Evolutionary conservation across 2,113 vertebrate species (phyloP), one percentile per base, ranked within the genome.

Genomic region (Zosterops pallidus): DNA sequence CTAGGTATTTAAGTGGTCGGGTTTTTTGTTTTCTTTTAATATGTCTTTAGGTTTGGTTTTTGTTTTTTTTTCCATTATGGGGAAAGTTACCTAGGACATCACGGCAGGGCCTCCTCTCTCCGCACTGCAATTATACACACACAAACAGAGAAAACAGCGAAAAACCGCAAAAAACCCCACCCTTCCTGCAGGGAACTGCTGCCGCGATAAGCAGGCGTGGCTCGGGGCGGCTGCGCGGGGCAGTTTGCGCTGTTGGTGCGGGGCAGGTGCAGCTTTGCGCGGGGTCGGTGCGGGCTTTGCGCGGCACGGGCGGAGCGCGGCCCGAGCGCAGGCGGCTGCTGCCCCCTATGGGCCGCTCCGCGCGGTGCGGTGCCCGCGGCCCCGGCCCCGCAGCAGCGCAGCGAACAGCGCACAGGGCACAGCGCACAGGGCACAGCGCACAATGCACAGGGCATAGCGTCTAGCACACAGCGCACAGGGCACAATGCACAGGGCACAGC

Each of bases 331-430:
- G 98, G 97, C 72, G 97, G 97, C 98, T 98, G 98, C 98, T 99
- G 98, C 99, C 99, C 99, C 98, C 99, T 98, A 92, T 98, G 97
- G 99, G 98, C 91, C 10, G 33, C 10, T 11, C 26, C 8, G 11
- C 17, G 68, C 28, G 46, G 75, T 26, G 21, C 75, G 13, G 18
- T 12, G 31, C 5, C 22, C 28, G 21, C 22, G 19, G 56, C 33
- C 22, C 56, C 21, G 56, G 55, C 53, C 6, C 59, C 69, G 50
- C 37, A 12, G 49, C 52, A 41, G 44, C 29, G 9, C 77, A 9
- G n/a, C 52, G 17, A 37, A 37, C 37, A 37, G 37, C 37, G n/a
- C 53, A 28, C 56, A 3, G 33, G 20, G 46, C 46, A 11, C 20
- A 46, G 42, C 42, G 42, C 42, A 42, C 42, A 42, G 42, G 15